Percentiles rank a stretch among this genome's conserved stretches.
Conservation (phyloP, 2,797 vertebrate genomes). For the Botia almorhae region DNA sequence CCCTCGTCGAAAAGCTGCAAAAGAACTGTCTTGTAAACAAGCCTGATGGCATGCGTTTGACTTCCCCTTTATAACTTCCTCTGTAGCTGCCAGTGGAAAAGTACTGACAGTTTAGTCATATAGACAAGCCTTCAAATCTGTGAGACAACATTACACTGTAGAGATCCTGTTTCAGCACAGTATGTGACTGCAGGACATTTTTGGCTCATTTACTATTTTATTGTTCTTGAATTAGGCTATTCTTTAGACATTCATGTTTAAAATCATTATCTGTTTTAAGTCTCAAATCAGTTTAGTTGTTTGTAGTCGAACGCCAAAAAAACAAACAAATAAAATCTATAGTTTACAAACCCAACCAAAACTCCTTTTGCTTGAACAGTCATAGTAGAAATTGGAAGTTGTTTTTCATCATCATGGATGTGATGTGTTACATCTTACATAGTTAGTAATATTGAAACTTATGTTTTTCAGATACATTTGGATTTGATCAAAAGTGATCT, state of each 20-base stretch:
- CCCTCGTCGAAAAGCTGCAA: conserved; percentile 17
- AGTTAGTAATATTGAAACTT: background rate
- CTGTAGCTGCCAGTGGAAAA: conserved; percentile 61
- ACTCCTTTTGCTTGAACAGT: background rate
- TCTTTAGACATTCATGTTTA: background rate
- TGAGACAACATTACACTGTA: background rate
- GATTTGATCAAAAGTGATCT: background rate
- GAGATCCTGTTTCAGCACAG: conserved; percentile 8
- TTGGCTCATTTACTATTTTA: background rate
- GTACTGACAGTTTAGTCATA: conserved; percentile 56
- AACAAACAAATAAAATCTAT: background rate
- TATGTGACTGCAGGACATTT: background rate
- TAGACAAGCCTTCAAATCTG: conserved; percentile 29
- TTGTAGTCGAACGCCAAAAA: background rate
- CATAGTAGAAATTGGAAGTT: background rate
- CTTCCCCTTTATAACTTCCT: conserved; percentile 62
- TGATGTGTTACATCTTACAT: background rate
- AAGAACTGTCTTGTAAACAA: conserved; percentile 39
- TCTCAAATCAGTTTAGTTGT: background rate
- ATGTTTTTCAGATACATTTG: background rate
- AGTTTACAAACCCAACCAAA: background rate
- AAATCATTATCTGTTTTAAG: background rate
- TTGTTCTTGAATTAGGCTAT: background rate
- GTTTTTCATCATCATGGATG: background rate
- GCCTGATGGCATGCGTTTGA: conserved; percentile 31